Evolutionary conservation across 2,888 invertebrate species (phyloP).

Genomic region (Drosophila monieri): DNA sequence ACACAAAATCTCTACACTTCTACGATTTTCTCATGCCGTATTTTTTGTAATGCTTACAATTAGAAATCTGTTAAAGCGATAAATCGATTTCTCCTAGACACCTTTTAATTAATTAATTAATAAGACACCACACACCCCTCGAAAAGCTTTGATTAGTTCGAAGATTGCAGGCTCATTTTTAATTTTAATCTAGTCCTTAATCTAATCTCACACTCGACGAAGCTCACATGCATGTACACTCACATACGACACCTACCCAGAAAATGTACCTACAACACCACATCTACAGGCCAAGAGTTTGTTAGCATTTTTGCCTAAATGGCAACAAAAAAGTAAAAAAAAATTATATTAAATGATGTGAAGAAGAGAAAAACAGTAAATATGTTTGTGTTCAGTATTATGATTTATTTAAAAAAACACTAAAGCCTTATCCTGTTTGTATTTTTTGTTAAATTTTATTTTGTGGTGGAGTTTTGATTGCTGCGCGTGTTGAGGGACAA

Average conservation of each 20-base stretch:
- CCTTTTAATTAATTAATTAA: too few relatives aligned
- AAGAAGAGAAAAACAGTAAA: constrained; percentile 48
- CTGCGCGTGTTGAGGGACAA: constrained; percentile 50
- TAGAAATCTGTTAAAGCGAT: constrained; percentile 8
- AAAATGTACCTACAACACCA: too few relatives aligned
- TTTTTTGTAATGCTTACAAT: constrained; percentile 21
- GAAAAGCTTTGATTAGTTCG: background rate
- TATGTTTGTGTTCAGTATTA: constrained; percentile 82
- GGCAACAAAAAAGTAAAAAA: constrained; percentile 37
- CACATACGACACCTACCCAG: too few relatives aligned
- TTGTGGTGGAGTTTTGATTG: constrained; percentile 34
- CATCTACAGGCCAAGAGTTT: constrained; percentile 27
- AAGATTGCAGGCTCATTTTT: constrained; percentile 21
- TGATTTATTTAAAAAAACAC: constrained; percentile 41
- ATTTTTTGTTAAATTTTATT: constrained; percentile 36
- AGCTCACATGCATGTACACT: background rate
- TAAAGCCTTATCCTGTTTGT: constrained; percentile 9
- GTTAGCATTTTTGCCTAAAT: constrained; percentile 37
- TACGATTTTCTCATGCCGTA: constrained; percentile 45
- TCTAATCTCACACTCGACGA: constrained; percentile 3
- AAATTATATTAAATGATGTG: constrained; percentile 21
- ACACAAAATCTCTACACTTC: background rate
- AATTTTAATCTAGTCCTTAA: constrained; percentile 45
- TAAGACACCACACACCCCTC: too few relatives aligned
- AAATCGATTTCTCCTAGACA: constrained; percentile 1